Conservation (phyloP, 1,140 invertebrate species). For the Polyergus mexicanus region DNA sequence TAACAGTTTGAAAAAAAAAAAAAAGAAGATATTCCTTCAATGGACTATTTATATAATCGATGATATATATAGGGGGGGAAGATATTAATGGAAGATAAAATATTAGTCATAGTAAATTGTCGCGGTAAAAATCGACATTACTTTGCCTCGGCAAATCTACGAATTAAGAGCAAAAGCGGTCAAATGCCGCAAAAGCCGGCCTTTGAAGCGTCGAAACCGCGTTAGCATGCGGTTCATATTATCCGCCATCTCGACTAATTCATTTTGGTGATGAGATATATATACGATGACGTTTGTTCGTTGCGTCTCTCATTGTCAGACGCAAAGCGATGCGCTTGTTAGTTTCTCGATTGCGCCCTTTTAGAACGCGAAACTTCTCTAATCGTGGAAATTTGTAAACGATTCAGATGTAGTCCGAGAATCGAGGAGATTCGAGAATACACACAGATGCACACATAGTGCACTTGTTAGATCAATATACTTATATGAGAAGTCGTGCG, state of each 20-base stretch:
- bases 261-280: conserved; percentile 35
- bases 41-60: not conserved
- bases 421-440: not conserved
- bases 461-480: not conserved
- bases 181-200: conserved; percentile 44
- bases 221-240: conserved; percentile 26
- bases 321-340: not conserved
- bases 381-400: conserved; percentile 20
- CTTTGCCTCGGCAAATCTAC: conserved; percentile 62
- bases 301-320: conserved; percentile 37
- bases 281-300: not conserved
- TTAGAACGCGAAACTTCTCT: not conserved
- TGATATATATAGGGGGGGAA: not conserved
- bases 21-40: not conserved
- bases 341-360: not conserved
- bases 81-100: not conserved
- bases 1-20: not conserved
- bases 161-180: conserved; percentile 67
- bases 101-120: conserved; percentile 28
- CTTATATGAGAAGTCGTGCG: no score
- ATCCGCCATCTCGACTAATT: conserved; percentile 52
- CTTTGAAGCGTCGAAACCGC: conserved; percentile 42
- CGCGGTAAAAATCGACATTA: conserved; percentile 35
- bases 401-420: not conserved
- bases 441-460: not conserved